phyloP scores from a whole-genome alignment of 1,140 invertebrate genomes.

The Orchesella cincta region DNA sequence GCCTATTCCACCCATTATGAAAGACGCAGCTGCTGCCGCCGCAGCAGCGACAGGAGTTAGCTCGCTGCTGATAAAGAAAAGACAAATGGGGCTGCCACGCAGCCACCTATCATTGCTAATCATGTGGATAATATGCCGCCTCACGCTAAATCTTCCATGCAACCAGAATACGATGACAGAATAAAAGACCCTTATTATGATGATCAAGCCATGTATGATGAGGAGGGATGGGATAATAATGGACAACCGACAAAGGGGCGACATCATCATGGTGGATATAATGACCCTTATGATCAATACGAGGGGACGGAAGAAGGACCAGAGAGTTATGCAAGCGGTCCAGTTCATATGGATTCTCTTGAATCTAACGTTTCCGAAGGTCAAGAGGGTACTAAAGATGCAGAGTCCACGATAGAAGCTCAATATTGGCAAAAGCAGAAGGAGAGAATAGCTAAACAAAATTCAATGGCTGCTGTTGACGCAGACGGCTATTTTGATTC shows the following conservation, averaged over 20 bases:
- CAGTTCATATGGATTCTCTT: conserved; percentile 50
- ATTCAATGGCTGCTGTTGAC: conserved; percentile 35
- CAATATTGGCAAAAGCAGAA: conserved; percentile 51
- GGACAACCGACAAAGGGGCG: background rate
- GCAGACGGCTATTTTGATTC: conserved; percentile 26
- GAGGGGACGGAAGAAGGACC: conserved; percentile 35
- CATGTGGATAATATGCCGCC: conserved; percentile 5
- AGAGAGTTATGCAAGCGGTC: conserved; percentile 35
- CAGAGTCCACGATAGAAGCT: conserved; percentile 49
- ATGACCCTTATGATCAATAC: conserved; percentile 41
- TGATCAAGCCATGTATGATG: conserved; percentile 25
- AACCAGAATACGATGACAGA: background rate
- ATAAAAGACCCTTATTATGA: conserved; percentile 2
- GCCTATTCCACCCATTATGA: conserved; percentile 27
- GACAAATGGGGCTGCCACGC: background rate
- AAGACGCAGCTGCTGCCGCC: conserved; percentile 30
- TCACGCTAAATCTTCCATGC: background rate
- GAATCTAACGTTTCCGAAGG: conserved; percentile 50
- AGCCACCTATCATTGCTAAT: background rate
- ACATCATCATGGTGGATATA: conserved; percentile 35
- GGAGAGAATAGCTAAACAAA: conserved; percentile 49
- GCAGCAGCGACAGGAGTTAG: background rate
- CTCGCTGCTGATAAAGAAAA: background rate
- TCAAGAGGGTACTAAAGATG: conserved; percentile 39
- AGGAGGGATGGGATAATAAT: conserved; percentile 29